Evolutionary conservation across 1,140 invertebrate species (phyloP), one percentile per base, ranked within the genome.

Genomic region (Drosophila insularis): DNA sequence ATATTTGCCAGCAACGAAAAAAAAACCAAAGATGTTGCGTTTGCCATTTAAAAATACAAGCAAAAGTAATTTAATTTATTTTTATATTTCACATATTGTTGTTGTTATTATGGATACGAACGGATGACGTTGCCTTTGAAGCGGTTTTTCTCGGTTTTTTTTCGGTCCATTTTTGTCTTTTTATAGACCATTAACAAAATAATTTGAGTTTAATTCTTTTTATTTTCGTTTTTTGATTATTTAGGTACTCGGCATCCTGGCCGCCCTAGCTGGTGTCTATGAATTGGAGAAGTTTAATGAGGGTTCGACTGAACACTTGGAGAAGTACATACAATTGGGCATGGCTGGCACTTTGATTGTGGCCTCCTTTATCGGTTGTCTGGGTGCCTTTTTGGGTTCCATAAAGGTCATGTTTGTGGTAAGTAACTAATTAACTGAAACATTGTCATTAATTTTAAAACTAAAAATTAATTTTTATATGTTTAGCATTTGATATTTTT

Each of bases 321-420:
- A 91, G 6, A 90, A 90, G 55, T 65, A 85, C 11, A 35, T 85
- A 2, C 80, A 91, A 39, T 32, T 91, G 56, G 70, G 55, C 17
- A 70, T 84, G 50, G 86, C 82, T 0, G 74, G 70, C 0, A 39
- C 67, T 4, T 60, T 91, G 17, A 74, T 89, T 2, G n/a, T 91
- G 32, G 71, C 80, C 13, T 72, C 90, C 0, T 50, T 91, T 2
- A 67, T 91, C 11, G 90, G 90, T 31, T 91, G 90, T 21, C 40
- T 71, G 5, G 90, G 82, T 3, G 86, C 90, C 17, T 81, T 89
- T 19, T 32, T 91, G 21, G 90, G 86, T 37, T 91, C 90, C 37
- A 87, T 91, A 21, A 90, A 89, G 55, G 80, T 91, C 23, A 63
- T 91, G 35, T 69, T 79, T 31, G 64, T 85, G 72, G 90, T 91